phyloP scores from a whole-genome alignment of 1,140 invertebrate genomes.

The Laupala kohalensis region DNA sequence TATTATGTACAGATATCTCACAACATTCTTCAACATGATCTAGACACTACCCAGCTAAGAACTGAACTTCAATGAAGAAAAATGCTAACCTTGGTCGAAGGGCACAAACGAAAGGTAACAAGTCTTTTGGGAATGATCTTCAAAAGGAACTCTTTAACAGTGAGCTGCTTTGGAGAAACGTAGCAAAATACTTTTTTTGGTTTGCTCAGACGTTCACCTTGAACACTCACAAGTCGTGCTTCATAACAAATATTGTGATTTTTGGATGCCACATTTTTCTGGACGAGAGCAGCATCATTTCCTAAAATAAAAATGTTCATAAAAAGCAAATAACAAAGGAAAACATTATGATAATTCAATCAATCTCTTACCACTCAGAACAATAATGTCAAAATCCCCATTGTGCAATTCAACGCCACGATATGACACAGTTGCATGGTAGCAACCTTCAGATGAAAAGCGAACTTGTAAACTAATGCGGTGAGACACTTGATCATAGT shows the following conservation, averaged over 20 bases:
- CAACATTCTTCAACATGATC: too few relatives aligned
- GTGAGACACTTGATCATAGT: constrained; percentile 48
- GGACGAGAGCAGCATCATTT: constrained; percentile 66
- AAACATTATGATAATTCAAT: neutral
- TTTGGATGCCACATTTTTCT: constrained; percentile 73
- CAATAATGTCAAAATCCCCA: constrained; percentile 86
- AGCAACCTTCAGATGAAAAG: constrained; percentile 59
- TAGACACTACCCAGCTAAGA: too few relatives aligned
- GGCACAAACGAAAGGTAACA: constrained; percentile 83
- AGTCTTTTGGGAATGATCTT: constrained; percentile 85
- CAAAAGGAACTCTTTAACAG: constrained; percentile 82
- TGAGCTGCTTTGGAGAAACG: constrained; percentile 75
- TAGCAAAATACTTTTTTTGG: constrained; percentile 79
- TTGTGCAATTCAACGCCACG: constrained; percentile 66
- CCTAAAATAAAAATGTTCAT: constrained; percentile 31
- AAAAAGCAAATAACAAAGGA: neutral
- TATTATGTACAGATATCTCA: too few relatives aligned
- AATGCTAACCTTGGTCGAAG: constrained; percentile 70
- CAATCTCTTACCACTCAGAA: constrained; percentile 59
- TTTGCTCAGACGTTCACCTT: constrained; percentile 51
- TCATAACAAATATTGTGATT: constrained; percentile 77
- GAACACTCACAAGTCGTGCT: constrained; percentile 61
- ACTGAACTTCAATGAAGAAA: too few relatives aligned
- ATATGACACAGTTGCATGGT: constrained; percentile 69
- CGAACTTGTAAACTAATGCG: constrained; percentile 50